Evolutionary conservation across 2,113 vertebrate species (phyloP).

Genomic region (Triplophysa dalaica): DNA sequence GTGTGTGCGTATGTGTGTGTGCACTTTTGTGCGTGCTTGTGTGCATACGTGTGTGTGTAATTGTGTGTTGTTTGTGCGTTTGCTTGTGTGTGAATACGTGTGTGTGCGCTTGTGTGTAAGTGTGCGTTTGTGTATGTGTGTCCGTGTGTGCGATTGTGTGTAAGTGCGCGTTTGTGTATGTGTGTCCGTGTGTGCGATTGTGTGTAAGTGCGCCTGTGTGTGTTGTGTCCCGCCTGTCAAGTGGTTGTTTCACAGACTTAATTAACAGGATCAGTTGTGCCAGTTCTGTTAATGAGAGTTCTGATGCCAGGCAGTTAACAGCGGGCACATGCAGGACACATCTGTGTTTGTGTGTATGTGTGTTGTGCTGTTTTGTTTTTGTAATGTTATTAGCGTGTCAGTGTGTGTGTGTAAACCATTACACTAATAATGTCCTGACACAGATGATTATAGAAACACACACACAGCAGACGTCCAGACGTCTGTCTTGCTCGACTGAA

Average conservation of each 20-base stretch:
- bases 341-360: slow-evolving; percentile 5
- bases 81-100: no score
- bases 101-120: no score
- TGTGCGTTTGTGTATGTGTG: no score
- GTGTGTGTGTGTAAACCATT: background rate
- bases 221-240: background rate
- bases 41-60: no score
- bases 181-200: no score
- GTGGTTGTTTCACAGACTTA: background rate
- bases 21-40: no score
- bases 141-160: no score
- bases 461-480: background rate
- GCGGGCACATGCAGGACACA: background rate
- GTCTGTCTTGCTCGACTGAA: background rate
- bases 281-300: slow-evolving; percentile 13
- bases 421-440: slow-evolving; percentile 26
- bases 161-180: no score
- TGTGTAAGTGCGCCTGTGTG: no score
- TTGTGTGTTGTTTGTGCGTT: no score
- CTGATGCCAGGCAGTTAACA: background rate
- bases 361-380: background rate
- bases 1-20: no score
- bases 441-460: slow-evolving; percentile 6
- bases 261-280: slow-evolving; percentile 30
- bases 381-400: background rate